Evolutionary conservation across 1,140 invertebrate species (phyloP), one percentile per base, ranked within the genome.

Genomic region (Sarcophaga peregrina): DNA sequence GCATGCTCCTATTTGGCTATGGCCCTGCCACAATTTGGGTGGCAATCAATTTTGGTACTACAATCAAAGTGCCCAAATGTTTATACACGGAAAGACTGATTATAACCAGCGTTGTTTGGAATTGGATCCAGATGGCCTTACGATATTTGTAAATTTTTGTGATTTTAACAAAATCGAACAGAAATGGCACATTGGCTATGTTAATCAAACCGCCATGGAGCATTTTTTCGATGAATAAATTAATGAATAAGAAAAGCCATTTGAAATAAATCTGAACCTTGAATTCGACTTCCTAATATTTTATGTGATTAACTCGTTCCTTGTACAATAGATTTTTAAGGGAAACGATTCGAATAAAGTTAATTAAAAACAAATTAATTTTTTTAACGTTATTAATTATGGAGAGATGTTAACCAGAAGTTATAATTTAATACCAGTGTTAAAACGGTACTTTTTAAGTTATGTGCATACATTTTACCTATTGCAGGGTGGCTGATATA

Each of bases 1-100:
- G 1, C 93, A 94, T 85, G 94, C 96, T 3, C 94, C 96, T 6
- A 92, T 99, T 2, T 92, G 94, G 25, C 88, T 99, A 20, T 98
- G 83, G 74, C 86, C 85, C 13, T 97, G 96, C 82, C 96, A 98
- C 87, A 94, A 95, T 0, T 93, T 95, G 85, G 94, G 96, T 83
- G 97, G 97, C 0, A 99, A 99, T 91, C 98, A 99, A 90, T 92
- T 96, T 80, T 99, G 97, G 96, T 93, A 94, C 87, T 98, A 97
- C 86, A 93, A 96, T 87, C 86, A 93, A 82, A 95, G 76, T n/a
- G 80, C 82, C 13, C 82, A 86, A 13, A 84, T 85, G 25, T 47
- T 90, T 1, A 74, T 86, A 13, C 83, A 87, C 37, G 87, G 87
- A 1, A 84, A 83, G 20, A 45, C 25, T 15, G 15, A 25, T 0